phyloP scores from a whole-genome alignment of 2,888 invertebrate species.

The Lepas anatifera region DNA sequence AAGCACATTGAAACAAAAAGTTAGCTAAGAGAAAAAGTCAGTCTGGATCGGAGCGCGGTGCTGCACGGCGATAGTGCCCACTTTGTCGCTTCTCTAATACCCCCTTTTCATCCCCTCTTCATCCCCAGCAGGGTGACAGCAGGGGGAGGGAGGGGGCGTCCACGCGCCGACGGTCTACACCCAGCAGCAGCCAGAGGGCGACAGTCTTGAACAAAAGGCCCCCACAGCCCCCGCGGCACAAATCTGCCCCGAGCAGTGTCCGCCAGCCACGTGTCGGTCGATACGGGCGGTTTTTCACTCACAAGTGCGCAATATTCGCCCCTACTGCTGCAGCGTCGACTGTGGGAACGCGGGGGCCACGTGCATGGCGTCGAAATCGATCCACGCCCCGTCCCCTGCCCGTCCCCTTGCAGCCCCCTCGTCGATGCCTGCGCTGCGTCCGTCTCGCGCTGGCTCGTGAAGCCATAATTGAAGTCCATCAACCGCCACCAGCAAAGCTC shows the following conservation, averaged over 20 bases:
- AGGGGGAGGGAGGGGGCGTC: neutral
- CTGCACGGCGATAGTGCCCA: too few species aligned
- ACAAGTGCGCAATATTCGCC: neutral
- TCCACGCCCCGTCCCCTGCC: neutral
- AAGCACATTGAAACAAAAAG: too few species aligned
- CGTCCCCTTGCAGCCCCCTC: neutral
- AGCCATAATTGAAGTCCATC: neutral
- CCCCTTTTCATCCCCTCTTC: too few species aligned
- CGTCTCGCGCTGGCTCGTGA: neutral
- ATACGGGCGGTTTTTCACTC: neutral
- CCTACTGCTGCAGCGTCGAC: neutral
- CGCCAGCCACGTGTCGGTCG: neutral
- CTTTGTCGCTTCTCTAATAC: too few species aligned
- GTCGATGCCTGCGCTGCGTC: too few species aligned
- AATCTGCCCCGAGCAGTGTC: neutral
- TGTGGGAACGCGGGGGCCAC: conserved; percentile 7
- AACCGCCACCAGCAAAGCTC: neutral
- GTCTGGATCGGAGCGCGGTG: too few species aligned
- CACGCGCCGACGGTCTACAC: neutral
- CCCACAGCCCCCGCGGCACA: neutral
- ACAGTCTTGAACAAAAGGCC: neutral
- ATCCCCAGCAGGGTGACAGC: too few species aligned
- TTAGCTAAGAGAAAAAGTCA: too few species aligned
- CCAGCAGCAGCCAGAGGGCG: neutral
- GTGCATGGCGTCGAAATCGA: conserved; percentile 11